Evolutionary conservation across 2,797 vertebrate genomes (phyloP).

Genomic region (Menidia menidia): DNA sequence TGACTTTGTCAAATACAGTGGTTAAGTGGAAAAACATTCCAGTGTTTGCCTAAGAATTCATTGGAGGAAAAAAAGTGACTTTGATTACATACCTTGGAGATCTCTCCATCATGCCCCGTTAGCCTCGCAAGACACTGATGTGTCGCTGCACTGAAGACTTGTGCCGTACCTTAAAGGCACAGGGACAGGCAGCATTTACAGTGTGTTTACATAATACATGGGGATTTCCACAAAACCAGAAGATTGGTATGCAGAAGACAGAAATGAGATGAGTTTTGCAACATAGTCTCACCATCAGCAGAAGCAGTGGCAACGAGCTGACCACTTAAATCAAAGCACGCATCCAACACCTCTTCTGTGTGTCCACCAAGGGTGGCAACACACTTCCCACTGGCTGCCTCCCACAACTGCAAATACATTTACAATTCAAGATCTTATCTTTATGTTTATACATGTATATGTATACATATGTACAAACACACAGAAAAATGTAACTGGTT

Average conservation of each 20-base stretch:
- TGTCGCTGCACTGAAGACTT: constrained; percentile 86
- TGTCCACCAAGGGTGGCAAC: constrained; percentile 88
- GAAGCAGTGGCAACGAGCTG: constrained; percentile 91
- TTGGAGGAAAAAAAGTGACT: not conserved
- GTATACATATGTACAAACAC: no score
- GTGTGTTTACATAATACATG: not conserved
- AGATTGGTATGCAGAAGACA: not conserved
- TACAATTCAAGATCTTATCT: constrained; percentile 11
- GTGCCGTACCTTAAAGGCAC: constrained; percentile 85
- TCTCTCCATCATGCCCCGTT: constrained; percentile 91
- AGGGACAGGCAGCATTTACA: not conserved
- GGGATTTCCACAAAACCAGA: not conserved
- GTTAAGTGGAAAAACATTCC: not conserved
- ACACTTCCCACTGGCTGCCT: constrained; percentile 83
- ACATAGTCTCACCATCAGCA: constrained; percentile 86
- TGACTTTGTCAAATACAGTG: not conserved
- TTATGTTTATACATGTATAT: not conserved
- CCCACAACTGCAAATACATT: constrained; percentile 87
- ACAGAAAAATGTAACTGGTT: not conserved
- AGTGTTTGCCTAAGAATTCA: no score
- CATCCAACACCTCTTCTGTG: constrained; percentile 90
- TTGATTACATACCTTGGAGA: constrained; percentile 88
- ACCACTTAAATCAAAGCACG: constrained; percentile 92
- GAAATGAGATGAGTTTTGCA: not conserved
- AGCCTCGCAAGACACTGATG: constrained; percentile 87